Evolutionary conservation across 1,140 invertebrate species (phyloP), one percentile per base, ranked within the genome.

Genomic region (Pachypsylla venusta): DNA sequence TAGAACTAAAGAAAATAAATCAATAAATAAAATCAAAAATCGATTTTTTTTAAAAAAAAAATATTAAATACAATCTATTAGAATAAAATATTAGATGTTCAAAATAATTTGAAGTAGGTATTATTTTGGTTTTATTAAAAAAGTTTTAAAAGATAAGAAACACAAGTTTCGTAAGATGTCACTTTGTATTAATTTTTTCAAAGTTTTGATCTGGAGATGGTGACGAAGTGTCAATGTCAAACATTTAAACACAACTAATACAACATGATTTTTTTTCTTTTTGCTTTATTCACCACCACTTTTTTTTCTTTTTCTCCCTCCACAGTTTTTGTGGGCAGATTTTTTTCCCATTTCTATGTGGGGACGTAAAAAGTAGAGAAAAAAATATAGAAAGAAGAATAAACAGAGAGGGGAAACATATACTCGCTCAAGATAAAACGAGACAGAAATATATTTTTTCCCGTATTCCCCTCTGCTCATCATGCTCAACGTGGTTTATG

Each of bases 261-360:
- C 59, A 56, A 54, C 57, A 60, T n/a, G n/a, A n/a, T n/a, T n/a
- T n/a, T 60, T 62, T 61, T 59, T 58, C 54, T 30, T 60, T 42
- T 57, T 58, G 39, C 61, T 53, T 30, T 55, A 56, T 62, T 56
- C 60, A 39, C 59, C 60, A 56, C 61, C 42, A 61, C 54, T 42
- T 57, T 60, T 60, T 61, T 63, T 59, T 60, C 62, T 66, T 62
- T 64, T 64, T 60, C 57, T 53, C 61, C 61, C 59, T 59, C 57
- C 53, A 54, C 56, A 61, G 59, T 27, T 27, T 57, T 27, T 57
- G 54, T 42, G 53, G 59, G 27, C 56, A 55, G 40, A 39, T 61
- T 60, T 62, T 59, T 63, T 63, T 53, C 30, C n/a, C 57, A 39
- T 54, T 48, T 26, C 58, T 53, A 54, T 57, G 58, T 22, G 61